These are phyloP conservation scores for Lerista edwardsae DNA, from an alignment of 2,797 vertebrate genomes.

Conservation along the genomic window DNA sequence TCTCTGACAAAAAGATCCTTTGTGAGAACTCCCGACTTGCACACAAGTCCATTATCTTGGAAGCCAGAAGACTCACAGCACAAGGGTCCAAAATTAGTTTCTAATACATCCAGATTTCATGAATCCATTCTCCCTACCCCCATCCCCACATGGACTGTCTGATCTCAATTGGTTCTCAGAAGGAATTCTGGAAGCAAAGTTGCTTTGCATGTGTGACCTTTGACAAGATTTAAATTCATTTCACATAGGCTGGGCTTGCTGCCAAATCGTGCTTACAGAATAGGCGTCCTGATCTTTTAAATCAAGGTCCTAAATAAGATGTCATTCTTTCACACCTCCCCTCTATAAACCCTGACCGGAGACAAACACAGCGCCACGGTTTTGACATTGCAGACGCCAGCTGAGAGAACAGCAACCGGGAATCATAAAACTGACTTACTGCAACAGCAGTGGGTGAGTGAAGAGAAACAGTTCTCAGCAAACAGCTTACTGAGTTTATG, in stretches of 20 bases:
- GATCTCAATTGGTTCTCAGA: neutral
- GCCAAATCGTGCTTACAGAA: neutral
- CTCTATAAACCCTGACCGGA: constrained; percentile 7
- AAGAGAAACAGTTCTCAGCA: neutral
- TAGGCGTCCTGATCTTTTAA: constrained; percentile 2
- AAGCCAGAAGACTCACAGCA: neutral
- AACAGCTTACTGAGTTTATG: neutral
- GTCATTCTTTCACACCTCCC: neutral
- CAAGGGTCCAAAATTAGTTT: neutral
- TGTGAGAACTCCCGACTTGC: neutral
- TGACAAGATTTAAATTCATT: neutral
- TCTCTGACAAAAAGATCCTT: neutral
- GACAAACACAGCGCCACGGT: neutral
- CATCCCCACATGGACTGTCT: neutral
- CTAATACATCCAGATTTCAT: constrained; percentile 2
- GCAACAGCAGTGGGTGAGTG: neutral
- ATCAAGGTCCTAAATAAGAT: constrained; percentile 2
- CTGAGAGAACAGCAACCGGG: neutral
- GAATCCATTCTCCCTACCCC: too few relatives aligned
- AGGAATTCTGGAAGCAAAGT: neutral
- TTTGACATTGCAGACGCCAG: neutral
- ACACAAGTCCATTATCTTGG: neutral
- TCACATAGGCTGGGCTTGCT: neutral
- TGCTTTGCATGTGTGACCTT: neutral
- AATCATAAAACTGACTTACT: constrained; percentile 24